Evolutionary conservation across 2,888 invertebrate genomes (phyloP), one percentile per base, ranked within the genome.

Genomic region (Sinotaia quadrata): DNA sequence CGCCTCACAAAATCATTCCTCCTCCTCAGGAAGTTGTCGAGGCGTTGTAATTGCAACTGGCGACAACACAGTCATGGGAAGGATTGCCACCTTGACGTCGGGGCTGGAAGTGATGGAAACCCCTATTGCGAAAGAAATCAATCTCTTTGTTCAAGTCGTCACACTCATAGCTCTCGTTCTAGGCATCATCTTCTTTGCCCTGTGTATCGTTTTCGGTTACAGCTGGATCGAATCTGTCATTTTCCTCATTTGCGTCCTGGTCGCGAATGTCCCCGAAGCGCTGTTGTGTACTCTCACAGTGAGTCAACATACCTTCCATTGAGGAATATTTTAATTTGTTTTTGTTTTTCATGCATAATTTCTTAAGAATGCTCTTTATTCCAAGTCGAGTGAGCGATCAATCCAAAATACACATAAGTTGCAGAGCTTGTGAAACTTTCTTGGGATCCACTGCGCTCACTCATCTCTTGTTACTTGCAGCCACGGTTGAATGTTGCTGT

Each of bases 261-360:
- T 99, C 77, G 99, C 98, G 76, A 99, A 99, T 90, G 99, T 99
- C 82, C 99, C 98, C 47, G 99, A 99, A 91, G 98, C 98, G 91
- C 91, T 98, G 49, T 91, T 99, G 82, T 98, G 98, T 79, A 99
- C 98, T 77, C 98, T 99, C 76, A 99, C 98, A 70, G 98, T 93
- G 82, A 85, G 86, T n/a, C n/a, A n/a, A n/a, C n/a, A n/a, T n/a
- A n/a, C n/a, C n/a, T n/a, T n/a, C n/a, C n/a, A n/a, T n/a, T n/a
- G n/a, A n/a, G n/a, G n/a, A n/a, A n/a, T n/a, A n/a, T n/a, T n/a
- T n/a, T n/a, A n/a, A n/a, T n/a, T n/a, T n/a, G n/a, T n/a, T n/a
- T n/a, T n/a, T n/a, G n/a, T n/a, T n/a, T n/a, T n/a, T n/a, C n/a
- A n/a, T n/a, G n/a, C n/a, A n/a, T n/a, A n/a, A n/a, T n/a, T n/a